Percentiles rank a stretch among this genome's conserved stretches.
Evolutionary conservation across 2,113 vertebrate species (phyloP).

Genomic region (Sturnira hondurensis): DNA sequence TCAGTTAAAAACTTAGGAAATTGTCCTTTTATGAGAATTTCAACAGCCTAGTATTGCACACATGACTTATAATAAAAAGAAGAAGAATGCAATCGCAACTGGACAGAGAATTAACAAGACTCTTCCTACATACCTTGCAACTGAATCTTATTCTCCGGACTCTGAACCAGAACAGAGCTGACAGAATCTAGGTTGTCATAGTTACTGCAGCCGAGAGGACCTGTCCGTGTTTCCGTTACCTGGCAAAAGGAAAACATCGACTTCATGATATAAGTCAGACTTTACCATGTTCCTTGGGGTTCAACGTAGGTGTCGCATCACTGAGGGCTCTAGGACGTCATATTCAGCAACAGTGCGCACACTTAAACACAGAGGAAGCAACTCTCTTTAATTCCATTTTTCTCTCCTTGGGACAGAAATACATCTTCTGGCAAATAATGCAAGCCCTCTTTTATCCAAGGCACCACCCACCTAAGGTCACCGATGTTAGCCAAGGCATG

Average conservation of each 20-base stretch:
- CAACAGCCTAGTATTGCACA: not conserved
- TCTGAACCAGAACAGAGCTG: slow-evolving; percentile 98
- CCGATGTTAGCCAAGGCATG: not conserved
- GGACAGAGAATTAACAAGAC: slow-evolving; percentile 64
- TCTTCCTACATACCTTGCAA: slow-evolving; percentile 91
- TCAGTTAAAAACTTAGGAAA: slow-evolving; percentile 19
- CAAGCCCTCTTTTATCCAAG: not conserved
- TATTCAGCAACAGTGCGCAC: not conserved
- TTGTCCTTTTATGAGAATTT: slow-evolving; percentile 5
- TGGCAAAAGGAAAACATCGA: slow-evolving; percentile 72
- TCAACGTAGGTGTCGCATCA: not conserved
- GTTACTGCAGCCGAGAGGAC: slow-evolving; percentile 99
- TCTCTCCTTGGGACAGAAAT: not conserved
- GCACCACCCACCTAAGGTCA: not conserved
- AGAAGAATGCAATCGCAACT: not conserved
- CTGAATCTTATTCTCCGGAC: slow-evolving; percentile 98
- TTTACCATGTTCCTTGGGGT: not conserved
- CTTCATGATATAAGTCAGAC: slow-evolving; percentile 58
- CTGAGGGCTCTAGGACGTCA: not conserved
- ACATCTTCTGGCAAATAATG: not conserved
- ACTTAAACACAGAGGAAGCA: not conserved
- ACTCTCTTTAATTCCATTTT: not conserved
- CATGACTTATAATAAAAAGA: not conserved
- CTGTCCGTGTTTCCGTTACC: slow-evolving; percentile 98
- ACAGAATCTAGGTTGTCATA: slow-evolving; percentile 99